A percentile compares a stretch with the other conserved stretches of the same genome.
Conservation (phyloP, 2,797 vertebrate species). For the Leucoraja ocellata region DNA sequence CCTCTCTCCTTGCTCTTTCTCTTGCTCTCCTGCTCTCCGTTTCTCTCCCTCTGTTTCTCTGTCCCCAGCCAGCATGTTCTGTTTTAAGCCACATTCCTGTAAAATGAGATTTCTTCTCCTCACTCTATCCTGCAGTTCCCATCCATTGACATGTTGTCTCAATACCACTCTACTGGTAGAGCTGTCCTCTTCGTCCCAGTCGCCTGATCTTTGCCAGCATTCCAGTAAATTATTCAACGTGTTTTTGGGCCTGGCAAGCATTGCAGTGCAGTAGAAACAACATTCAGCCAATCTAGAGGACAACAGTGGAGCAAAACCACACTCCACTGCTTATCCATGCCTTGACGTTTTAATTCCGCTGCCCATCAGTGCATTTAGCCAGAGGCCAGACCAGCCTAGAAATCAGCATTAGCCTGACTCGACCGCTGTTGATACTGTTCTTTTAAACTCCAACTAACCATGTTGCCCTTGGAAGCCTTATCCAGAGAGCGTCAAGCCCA, state of each 20-base stretch:
- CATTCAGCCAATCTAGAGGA: neutral
- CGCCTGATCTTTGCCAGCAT: neutral
- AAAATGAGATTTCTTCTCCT: neutral
- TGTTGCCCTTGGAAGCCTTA: neutral
- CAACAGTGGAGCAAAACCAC: neutral
- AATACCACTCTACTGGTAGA: neutral
- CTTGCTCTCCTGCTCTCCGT: no score
- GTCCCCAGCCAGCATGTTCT: no score
- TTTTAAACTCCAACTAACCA: neutral
- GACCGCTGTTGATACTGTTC: no score
- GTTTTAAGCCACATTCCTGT: no score
- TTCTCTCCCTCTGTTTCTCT: no score
- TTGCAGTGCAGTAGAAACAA: neutral
- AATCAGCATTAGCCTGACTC: neutral
- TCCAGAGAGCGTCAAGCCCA: no score
- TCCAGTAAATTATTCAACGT: neutral
- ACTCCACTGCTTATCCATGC: neutral
- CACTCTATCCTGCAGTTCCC: neutral
- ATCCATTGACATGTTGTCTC: neutral
- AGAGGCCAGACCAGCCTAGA: neutral
- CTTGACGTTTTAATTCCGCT: neutral
- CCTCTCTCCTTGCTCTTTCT: no score
- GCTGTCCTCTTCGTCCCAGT: neutral
- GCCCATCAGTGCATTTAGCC: neutral
- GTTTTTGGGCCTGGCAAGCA: neutral